phyloP scores from a whole-genome alignment of 2,113 vertebrate species.

The Capreolus pygargus region DNA sequence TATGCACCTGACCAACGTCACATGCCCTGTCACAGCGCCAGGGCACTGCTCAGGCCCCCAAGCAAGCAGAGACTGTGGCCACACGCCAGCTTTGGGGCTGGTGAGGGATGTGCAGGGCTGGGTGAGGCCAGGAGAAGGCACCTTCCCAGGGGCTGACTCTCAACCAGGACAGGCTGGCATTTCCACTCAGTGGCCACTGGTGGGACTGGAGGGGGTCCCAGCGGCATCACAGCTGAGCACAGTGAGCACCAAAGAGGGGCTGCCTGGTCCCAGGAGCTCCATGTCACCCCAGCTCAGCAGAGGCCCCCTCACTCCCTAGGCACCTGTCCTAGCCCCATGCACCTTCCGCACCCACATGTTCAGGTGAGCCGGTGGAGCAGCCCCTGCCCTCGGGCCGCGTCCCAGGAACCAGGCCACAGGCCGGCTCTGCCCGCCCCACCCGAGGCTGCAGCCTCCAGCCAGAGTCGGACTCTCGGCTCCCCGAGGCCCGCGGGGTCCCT shows the following conservation, averaged over 20 bases:
- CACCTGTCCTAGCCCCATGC: accelerated
- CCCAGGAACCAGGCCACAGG: background rate
- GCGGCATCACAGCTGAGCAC: background rate
- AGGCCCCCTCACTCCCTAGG: no score
- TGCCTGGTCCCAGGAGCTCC: background rate
- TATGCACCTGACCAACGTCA: background rate
- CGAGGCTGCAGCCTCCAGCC: background rate
- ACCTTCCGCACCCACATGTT: background rate
- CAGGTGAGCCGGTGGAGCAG: background rate
- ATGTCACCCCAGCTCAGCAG: background rate
- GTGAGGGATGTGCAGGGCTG: background rate
- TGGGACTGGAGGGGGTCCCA: accelerated
- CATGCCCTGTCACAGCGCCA: background rate
- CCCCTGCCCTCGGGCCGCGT: background rate
- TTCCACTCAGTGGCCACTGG: background rate
- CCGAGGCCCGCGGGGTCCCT: background rate
- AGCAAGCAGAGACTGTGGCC: background rate
- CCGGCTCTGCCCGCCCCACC: accelerated
- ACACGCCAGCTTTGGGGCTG: background rate
- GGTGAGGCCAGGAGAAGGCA: background rate
- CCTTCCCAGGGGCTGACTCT: background rate
- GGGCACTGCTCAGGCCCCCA: background rate
- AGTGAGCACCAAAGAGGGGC: background rate
- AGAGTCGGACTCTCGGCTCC: background rate
- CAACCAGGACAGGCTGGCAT: background rate